These are phyloP conservation scores for Naja naja DNA, from an alignment of 2,113 vertebrate genomes.

Conservation along the genomic window DNA sequence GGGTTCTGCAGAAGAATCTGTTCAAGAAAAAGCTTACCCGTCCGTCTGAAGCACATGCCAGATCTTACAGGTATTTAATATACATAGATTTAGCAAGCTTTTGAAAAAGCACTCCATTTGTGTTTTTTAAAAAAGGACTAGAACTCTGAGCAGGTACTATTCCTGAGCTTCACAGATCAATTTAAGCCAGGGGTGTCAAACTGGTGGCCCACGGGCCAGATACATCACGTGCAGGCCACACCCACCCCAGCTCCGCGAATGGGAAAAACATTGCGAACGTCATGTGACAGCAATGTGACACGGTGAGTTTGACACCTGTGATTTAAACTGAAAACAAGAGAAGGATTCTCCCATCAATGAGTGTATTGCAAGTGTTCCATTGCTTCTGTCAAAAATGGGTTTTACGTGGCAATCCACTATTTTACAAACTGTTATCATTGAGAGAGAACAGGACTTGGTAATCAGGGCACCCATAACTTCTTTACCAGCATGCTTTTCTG, in stretches of 20 bases:
- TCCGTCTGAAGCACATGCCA: neutral
- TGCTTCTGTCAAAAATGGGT: neutral
- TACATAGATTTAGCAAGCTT: neutral
- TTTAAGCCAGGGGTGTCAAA: neutral
- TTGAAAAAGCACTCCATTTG: neutral
- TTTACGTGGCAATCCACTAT: neutral
- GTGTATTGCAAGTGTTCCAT: neutral
- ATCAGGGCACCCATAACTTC: neutral
- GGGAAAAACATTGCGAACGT: too few species aligned
- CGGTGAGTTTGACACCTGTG: too few species aligned
- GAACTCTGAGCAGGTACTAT: neutral
- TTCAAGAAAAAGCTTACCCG: neutral
- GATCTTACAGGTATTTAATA: neutral
- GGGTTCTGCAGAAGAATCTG: neutral
- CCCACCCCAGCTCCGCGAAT: too few species aligned
- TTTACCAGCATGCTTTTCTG: neutral
- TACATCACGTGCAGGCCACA: too few species aligned
- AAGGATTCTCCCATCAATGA: neutral
- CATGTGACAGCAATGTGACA: too few species aligned
- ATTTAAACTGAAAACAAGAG: neutral
- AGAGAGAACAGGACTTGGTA: neutral
- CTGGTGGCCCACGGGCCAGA: too few species aligned
- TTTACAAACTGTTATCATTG: neutral
- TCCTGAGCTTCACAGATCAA: neutral
- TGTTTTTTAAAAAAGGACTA: neutral